Percentiles rank a stretch among this genome's conserved stretches.
phyloP scores from a whole-genome alignment of 64 coral and sea anemone genomes.

The Orbicella faveolata region DNA sequence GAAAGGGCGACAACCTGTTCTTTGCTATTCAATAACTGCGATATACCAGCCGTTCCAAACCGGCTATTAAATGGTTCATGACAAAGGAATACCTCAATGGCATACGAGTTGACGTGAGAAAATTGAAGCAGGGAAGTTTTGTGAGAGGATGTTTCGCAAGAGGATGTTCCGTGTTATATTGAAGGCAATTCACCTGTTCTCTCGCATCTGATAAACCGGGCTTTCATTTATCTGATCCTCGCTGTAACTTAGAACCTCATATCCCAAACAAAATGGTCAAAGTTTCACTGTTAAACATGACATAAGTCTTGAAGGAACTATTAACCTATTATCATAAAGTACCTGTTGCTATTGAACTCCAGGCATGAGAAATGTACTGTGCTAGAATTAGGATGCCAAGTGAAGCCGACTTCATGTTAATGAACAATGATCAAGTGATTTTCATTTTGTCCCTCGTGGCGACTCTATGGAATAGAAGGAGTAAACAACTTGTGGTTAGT shows the following conservation, averaged over 20 bases:
- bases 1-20: neutral
- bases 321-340: neutral
- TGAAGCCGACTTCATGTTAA: slow-evolving; percentile 4
- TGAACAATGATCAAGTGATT: neutral
- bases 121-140: no score
- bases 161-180: neutral
- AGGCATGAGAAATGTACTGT: slow-evolving; percentile 9
- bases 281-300: neutral
- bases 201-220: neutral
- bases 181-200: neutral
- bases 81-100: neutral
- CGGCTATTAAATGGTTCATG: neutral
- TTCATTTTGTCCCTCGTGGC: neutral
- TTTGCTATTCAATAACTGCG: neutral
- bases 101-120: neutral
- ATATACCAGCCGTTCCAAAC: neutral
- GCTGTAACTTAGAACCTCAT: neutral
- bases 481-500: slow-evolving; percentile 12
- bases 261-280: neutral
- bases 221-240: neutral
- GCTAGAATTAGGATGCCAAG: neutral
- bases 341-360: slow-evolving; percentile 16
- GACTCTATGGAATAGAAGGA: neutral
- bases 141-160: neutral
- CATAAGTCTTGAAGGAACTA: neutral